Percentiles rank a stretch among this genome's conserved stretches.
Evolutionary conservation across 2,797 vertebrate genomes (phyloP).

Genomic region (Melanogrammus aeglefinus): DNA sequence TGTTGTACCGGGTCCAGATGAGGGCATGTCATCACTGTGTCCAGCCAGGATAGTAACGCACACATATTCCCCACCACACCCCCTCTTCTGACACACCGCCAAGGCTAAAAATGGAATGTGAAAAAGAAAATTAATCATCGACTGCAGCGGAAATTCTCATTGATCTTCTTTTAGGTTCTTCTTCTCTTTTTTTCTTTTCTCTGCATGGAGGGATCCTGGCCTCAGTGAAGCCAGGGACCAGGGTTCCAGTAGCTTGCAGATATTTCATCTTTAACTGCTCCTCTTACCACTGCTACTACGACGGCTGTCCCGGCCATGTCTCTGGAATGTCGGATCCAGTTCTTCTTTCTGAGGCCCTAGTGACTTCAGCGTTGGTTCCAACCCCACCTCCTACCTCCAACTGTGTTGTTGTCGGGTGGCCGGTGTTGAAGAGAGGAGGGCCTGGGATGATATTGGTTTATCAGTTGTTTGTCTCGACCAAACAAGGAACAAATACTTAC

Average conservation of each 20-base stretch:
- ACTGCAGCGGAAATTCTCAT: neutral
- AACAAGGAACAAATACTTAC: neutral
- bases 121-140: neutral
- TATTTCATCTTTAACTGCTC: neutral
- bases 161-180: neutral
- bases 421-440: too few species aligned
- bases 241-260: neutral
- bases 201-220: neutral
- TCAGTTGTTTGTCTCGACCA: neutral
- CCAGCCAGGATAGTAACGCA: neutral
- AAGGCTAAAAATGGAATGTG: neutral
- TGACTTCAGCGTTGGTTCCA: too few species aligned
- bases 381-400: too few species aligned
- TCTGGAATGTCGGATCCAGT: too few species aligned
- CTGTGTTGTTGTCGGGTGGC: too few species aligned
- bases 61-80: neutral
- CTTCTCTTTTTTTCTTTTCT: neutral
- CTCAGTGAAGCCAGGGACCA: neutral
- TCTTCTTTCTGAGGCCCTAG: too few species aligned
- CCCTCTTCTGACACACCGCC: neutral
- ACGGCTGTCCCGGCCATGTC: neutral
- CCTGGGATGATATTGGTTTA: too few species aligned
- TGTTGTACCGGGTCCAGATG: neutral
- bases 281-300: neutral
- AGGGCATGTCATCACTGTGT: neutral